phyloP scores from a whole-genome alignment of 2,888 invertebrate species.

The Coronaproctus castanopsis region DNA sequence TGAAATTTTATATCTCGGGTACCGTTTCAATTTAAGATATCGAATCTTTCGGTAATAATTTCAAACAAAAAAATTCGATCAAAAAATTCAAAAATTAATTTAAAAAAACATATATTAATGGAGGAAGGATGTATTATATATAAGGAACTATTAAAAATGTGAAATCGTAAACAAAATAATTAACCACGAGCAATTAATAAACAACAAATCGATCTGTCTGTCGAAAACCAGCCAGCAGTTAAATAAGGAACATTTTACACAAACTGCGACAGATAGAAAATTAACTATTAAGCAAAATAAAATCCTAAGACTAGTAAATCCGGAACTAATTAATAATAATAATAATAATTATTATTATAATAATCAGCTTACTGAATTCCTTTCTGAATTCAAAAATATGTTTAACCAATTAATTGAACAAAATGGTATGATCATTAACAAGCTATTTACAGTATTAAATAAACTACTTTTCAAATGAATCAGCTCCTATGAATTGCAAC shows the following conservation, averaged over 20 bases:
- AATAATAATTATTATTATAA: not conserved
- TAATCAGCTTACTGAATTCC: not conserved
- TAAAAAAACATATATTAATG: no score
- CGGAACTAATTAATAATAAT: not conserved
- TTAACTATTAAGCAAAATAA: not conserved
- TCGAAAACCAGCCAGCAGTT: not conserved
- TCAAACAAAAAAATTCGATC: no score
- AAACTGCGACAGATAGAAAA: not conserved
- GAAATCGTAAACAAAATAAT: not conserved
- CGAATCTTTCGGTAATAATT: no score
- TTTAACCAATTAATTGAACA: no score
- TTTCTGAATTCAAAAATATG: not conserved
- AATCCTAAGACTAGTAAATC: not conserved
- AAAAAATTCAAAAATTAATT: no score
- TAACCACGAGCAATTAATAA: not conserved
- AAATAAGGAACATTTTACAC: no score
- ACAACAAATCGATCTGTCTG: not conserved
- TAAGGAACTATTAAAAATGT: not conserved
- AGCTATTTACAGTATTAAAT: not conserved
- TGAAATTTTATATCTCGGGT: no score
- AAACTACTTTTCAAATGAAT: not conserved
- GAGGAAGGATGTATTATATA: not conserved
- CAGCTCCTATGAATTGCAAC: not conserved
- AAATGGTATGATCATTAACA: not conserved
- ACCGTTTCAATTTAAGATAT: no score